phyloP scores from a whole-genome alignment of 92 coral and sea anemone genomes.

The Paramuricea clavata region DNA sequence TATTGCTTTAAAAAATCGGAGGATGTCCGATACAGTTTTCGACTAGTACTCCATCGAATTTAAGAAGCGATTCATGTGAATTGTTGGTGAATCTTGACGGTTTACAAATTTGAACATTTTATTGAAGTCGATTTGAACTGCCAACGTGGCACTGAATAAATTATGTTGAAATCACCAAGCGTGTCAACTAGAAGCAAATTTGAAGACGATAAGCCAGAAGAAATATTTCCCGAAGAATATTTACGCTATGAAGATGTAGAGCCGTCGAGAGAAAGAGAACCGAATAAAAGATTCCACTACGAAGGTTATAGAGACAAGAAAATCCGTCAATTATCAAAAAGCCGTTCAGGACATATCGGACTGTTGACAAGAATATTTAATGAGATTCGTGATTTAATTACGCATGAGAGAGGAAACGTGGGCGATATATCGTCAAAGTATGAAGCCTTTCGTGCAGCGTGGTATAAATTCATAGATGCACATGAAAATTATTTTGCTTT shows the following conservation, averaged over 20 bases:
- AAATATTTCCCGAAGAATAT: neutral
- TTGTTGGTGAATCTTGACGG: too few relatives aligned
- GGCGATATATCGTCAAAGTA: constrained; percentile 9
- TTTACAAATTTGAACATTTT: too few relatives aligned
- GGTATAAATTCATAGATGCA: constrained; percentile 7
- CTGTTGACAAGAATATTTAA: neutral
- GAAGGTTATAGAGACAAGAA: neutral
- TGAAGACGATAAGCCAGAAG: neutral
- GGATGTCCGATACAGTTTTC: too few relatives aligned
- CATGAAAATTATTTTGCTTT: neutral
- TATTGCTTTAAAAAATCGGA: too few relatives aligned
- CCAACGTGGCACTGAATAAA: constrained; percentile 21
- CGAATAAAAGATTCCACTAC: neutral
- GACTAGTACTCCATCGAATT: too few relatives aligned
- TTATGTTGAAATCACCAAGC: neutral
- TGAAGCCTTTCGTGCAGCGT: neutral
- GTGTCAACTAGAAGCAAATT: neutral
- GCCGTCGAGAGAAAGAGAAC: neutral
- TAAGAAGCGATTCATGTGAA: too few relatives aligned
- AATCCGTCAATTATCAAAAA: neutral
- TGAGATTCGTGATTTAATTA: constrained; percentile 12
- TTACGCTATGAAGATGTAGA: neutral
- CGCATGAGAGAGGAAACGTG: constrained; percentile 14
- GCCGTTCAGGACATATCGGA: neutral
- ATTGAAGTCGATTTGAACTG: neutral